Evolutionary conservation across 2,113 vertebrate species (phyloP), one percentile per base, ranked within the genome.

Genomic region (Campylomormyrus numenius): DNA sequence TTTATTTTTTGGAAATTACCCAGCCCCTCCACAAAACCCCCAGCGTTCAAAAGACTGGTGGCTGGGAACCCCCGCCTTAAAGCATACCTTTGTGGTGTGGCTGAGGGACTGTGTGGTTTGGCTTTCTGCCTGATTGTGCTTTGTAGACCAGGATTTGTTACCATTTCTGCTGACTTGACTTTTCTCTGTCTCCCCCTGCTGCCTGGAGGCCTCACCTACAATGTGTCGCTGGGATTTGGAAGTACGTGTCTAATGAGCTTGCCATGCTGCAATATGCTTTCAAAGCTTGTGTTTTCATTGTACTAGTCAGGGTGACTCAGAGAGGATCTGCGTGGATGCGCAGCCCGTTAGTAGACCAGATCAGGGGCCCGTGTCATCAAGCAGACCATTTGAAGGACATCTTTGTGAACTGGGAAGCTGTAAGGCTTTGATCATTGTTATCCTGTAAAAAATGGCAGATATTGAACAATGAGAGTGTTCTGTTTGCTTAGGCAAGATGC

Each of bases 221-320:
- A 94, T 96, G 94, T 99, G 94, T 98, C 98, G 80, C 95, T 99
- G 95, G 98, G 98, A 98, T 97, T 98, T 94, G 97, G 97, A 97
- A 98, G 98, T 99, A 99, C 95, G 98, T 98, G 85, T 85, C 15
- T 97, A 95, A 94, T 91, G 90, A 92, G 1, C 70, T 53, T 0
- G 19, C 13, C 27, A 48, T 56, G 45, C 45, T 86, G 21, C n/a
- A 1, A 13, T 86, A 27, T 86, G n/a, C 27, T 8, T 5, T 31
- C 13, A 53, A 13, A 50, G 24, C 8, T 3, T 53, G 15, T 56
- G 85, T 56, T 15, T 85, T 85, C 19, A 85, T 85, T 49, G 42
- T 50, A 27, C n/a, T 13, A 15, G 46, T 86, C 45, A 24, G 4
- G 7, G 31, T 87, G 45, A 24, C 19, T 24, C 11, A 6, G 48